Base-by-base conservation (phyloP, 2,888 invertebrate genomes). In the Charanyca ferruginea region DNA sequence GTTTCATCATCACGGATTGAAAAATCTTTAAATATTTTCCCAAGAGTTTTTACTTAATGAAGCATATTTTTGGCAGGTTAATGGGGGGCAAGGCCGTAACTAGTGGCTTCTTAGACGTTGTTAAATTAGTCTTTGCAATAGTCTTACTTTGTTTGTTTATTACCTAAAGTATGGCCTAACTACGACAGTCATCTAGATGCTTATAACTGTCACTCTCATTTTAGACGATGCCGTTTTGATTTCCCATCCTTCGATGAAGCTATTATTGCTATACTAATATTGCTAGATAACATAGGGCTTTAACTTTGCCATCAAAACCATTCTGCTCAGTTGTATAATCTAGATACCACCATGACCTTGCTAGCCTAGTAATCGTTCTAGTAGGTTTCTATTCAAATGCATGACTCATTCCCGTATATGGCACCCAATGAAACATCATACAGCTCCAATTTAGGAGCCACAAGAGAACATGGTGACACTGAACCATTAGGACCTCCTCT, bases 351-450 rank as follows among this genome's bases (percentile, higher is more conserved):
- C 25, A 66, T 57, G 60, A 58, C 71, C 77, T 77, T 59, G 71
- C 7, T 16, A 51, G 42, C 32, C 66, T 58, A 44, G 49, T n/a
- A 13, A 55, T 38, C 35, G 28, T 55, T 54, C 45, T 59, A 60
- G 66, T 71, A 55, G 61, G 54, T 49, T n/a, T 64, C 47, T 72
- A 66, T 72, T 35, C 38, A 51, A 63, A 69, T 42, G 9, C 20
- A 62, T 74, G 74, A 75, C 18, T 75, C 77, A 75, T 41, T 20
- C 16, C 25, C 44, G n/a, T 38, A 55, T 76, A 76, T 77, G 72
- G 72, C 22, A 18, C 41, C 48, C 61, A 55, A 76, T 72, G 47
- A 55, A 48, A 65, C 57, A 64, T 69, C 52, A 75, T 51, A 23
- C 18, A 9, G 18, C n/a, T 47, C 47, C 72, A n/a, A 61, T 76